Evolutionary conservation across 2,888 invertebrate genomes (phyloP).

Genomic region (Caprella mutica): DNA sequence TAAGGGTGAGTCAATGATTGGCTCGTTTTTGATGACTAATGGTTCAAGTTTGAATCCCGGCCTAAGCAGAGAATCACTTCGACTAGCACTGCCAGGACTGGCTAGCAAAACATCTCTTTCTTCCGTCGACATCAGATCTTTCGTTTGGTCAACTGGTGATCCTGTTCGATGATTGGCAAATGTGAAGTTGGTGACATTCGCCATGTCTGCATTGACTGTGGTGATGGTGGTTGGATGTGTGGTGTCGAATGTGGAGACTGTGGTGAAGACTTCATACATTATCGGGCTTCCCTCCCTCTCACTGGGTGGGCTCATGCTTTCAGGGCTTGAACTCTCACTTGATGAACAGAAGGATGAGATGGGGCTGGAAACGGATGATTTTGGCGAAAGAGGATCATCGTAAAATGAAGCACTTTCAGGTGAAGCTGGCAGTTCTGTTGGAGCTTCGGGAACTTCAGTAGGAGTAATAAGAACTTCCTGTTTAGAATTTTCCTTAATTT

Average conservation of each 20-base stretch:
- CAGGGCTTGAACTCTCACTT: constrained; percentile 2
- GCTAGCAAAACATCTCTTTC: constrained; percentile 18
- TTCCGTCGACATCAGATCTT: too few relatives aligned
- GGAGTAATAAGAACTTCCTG: too few relatives aligned
- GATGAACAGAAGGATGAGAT: constrained; percentile 5
- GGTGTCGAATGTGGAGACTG: constrained; percentile 21
- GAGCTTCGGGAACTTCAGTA: constrained; percentile 28
- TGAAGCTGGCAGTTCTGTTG: constrained; percentile 32
- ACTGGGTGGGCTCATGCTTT: constrained; percentile 5
- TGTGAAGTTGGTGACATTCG: not conserved
- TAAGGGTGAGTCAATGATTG: constrained; percentile 27
- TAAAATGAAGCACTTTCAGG: constrained; percentile 34
- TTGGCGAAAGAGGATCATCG: constrained; percentile 25
- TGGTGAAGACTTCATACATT: constrained; percentile 26
- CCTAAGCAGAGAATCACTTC: constrained; percentile 6
- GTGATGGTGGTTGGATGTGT: constrained; percentile 10
- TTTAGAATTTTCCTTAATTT: too few relatives aligned
- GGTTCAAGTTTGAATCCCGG: constrained; percentile 21
- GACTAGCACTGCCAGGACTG: constrained; percentile 20
- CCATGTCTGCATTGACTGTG: not conserved
- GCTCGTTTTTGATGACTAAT: constrained; percentile 30
- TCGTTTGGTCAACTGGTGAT: too few relatives aligned
- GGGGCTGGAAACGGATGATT: not conserved
- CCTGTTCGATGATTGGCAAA: constrained; percentile 8
- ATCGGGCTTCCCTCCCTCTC: constrained; percentile 6